Percentiles rank a stretch among this genome's conserved stretches.
These are phyloP conservation scores for Calidris pygmaea DNA, from an alignment of 2,113 vertebrate species.

Conservation along the genomic window DNA sequence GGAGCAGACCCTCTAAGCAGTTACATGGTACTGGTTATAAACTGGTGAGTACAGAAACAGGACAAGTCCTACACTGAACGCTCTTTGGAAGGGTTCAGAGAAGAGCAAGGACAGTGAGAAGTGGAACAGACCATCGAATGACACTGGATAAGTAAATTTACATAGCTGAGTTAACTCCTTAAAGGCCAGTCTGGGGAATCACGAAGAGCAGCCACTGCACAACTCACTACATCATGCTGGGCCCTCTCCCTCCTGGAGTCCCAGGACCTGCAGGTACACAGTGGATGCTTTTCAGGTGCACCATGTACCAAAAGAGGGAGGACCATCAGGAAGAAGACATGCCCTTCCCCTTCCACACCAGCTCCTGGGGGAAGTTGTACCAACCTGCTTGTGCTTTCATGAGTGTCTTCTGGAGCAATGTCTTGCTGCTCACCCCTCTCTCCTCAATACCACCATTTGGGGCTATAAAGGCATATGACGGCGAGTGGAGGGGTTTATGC, in stretches of 20 bases:
- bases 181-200: neutral
- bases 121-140: neutral
- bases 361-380: too few species aligned
- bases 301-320: neutral
- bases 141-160: neutral
- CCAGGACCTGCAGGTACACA: neutral
- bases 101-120: neutral
- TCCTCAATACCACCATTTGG: neutral
- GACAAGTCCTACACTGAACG: neutral
- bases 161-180: neutral
- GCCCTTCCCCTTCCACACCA: neutral
- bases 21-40: neutral
- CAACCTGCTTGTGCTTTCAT: neutral
- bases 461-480: fast-evolving
- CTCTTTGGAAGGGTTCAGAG: neutral
- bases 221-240: neutral
- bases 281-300: neutral
- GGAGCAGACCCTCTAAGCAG: neutral
- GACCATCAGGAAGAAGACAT: neutral
- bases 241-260: neutral
- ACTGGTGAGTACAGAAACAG: neutral
- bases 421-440: too few species aligned
- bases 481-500: neutral
- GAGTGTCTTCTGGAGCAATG: too few species aligned
- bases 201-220: neutral